Percentiles rank a stretch among this genome's conserved stretches.
Evolutionary conservation across 2,888 invertebrate species (phyloP).

Genomic region (Nysson spinosus): DNA sequence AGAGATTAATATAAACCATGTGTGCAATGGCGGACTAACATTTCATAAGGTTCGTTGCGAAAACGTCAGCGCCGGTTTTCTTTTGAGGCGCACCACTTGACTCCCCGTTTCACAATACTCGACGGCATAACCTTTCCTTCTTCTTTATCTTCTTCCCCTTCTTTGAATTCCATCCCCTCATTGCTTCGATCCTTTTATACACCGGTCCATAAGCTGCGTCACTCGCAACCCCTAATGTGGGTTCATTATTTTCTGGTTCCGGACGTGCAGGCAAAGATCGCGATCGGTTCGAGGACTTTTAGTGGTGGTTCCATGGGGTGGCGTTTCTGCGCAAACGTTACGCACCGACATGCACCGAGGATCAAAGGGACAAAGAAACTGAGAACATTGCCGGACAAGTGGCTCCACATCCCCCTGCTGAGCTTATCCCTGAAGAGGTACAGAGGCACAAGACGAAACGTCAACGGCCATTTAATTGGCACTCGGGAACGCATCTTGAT

Average conservation of each 20-base stretch:
- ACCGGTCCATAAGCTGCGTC: constrained; percentile 43
- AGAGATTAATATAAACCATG: too few relatives aligned
- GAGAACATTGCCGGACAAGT: constrained; percentile 52
- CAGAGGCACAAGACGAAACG: constrained; percentile 55
- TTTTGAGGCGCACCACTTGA: constrained; percentile 56
- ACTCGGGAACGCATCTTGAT: constrained; percentile 62
- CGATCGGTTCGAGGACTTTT: constrained; percentile 60
- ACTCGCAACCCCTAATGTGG: constrained; percentile 69
- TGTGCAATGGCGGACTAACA: constrained; percentile 16
- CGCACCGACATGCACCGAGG: constrained; percentile 46
- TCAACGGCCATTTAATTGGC: constrained; percentile 71
- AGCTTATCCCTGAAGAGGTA: constrained; percentile 30
- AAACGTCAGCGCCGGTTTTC: constrained; percentile 45
- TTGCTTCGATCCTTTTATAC: constrained; percentile 45
- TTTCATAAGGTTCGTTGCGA: constrained; percentile 47
- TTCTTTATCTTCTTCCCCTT: constrained; percentile 8
- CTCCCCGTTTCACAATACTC: constrained; percentile 48
- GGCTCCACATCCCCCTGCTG: constrained; percentile 49
- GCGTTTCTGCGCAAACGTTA: constrained; percentile 35
- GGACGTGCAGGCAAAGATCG: constrained; percentile 61
- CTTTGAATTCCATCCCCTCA: constrained; percentile 9
- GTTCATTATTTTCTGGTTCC: constrained; percentile 70
- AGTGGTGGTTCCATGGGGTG: constrained; percentile 41
- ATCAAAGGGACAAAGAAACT: constrained; percentile 52
- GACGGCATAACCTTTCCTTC: constrained; percentile 21